Conservation (phyloP, 2,888 invertebrate species). For the Cabera pusaria region DNA sequence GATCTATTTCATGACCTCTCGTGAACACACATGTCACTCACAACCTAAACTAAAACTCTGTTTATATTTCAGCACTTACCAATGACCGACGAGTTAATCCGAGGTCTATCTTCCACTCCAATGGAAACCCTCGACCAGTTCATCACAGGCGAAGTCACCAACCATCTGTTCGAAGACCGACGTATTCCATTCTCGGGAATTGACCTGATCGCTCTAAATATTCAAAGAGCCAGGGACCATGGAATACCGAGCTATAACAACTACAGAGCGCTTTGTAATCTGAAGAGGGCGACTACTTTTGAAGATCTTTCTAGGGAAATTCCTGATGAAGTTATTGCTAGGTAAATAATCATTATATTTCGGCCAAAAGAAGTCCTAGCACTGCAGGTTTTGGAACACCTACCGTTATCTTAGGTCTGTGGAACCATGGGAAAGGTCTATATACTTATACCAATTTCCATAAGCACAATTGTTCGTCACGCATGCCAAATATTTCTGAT, state of each 20-base stretch:
- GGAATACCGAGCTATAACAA: constrained; percentile 95
- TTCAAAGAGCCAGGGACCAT: constrained; percentile 94
- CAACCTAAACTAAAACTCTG: too few relatives aligned
- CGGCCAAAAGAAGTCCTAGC: too few relatives aligned
- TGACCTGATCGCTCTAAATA: constrained; percentile 95
- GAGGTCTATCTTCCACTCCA: constrained; percentile 93
- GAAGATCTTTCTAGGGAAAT: constrained; percentile 95
- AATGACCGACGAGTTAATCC: constrained; percentile 92
- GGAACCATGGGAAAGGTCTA: too few relatives aligned
- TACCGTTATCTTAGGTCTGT: too few relatives aligned
- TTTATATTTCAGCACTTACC: constrained; percentile 83
- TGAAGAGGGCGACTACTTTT: constrained; percentile 92
- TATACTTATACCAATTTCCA: too few relatives aligned
- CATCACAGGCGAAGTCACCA: constrained; percentile 96
- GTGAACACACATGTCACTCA: too few relatives aligned
- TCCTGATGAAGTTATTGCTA: constrained; percentile 91
- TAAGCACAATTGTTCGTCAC: too few relatives aligned
- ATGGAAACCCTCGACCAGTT: constrained; percentile 97
- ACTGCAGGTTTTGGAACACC: too few relatives aligned
- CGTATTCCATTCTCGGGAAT: constrained; percentile 96
- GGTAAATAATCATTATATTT: constrained; percentile 51
- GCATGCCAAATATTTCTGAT: too few relatives aligned
- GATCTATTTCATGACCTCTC: too few relatives aligned
- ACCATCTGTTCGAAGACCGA: constrained; percentile 96
- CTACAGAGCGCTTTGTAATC: constrained; percentile 94